These are phyloP conservation scores for Scolanthus callimorphus DNA, from an alignment of 92 coral and sea anemone genomes.

Conservation along the genomic window DNA sequence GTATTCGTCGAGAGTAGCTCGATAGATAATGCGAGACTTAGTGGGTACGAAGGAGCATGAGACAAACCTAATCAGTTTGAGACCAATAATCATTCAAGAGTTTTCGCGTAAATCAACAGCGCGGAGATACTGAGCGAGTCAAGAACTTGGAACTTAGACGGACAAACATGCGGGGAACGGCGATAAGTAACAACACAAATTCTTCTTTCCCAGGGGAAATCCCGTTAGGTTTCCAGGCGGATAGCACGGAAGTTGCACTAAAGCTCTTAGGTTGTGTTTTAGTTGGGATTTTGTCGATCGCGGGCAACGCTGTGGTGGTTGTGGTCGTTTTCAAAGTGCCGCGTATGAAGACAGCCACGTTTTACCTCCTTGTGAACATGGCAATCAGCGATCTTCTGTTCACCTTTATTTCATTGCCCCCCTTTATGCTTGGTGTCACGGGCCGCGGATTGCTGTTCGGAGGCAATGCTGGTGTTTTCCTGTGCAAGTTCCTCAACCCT, in stretches of 20 bases:
- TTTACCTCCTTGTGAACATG: slow-evolving; percentile 66
- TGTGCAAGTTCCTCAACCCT: slow-evolving; percentile 57
- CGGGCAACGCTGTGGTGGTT: slow-evolving; percentile 53
- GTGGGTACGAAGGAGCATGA: no score
- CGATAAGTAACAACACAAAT: no score
- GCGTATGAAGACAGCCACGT: slow-evolving; percentile 57
- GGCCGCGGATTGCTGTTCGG: slow-evolving; percentile 19
- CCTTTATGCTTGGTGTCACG: slow-evolving; percentile 23
- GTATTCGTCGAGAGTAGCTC: no score
- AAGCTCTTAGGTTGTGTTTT: slow-evolving; percentile 9
- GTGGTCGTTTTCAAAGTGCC: slow-evolving; percentile 47
- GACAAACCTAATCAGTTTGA: no score
- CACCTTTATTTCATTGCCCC: slow-evolving; percentile 52
- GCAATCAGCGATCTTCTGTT: slow-evolving; percentile 58
- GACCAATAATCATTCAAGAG: no score
- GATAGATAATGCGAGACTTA: no score
- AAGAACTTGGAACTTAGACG: no score
- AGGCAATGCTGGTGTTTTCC: slow-evolving; percentile 24
- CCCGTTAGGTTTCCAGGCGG: no score
- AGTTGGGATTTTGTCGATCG: slow-evolving; percentile 37
- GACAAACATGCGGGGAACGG: no score
- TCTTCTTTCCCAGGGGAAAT: no score
- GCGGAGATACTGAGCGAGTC: no score
- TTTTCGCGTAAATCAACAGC: no score
- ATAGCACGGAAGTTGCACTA: not conserved